Conservation (phyloP, 92 coral and sea anemone species). For the Palythoa heliodiscus region DNA sequence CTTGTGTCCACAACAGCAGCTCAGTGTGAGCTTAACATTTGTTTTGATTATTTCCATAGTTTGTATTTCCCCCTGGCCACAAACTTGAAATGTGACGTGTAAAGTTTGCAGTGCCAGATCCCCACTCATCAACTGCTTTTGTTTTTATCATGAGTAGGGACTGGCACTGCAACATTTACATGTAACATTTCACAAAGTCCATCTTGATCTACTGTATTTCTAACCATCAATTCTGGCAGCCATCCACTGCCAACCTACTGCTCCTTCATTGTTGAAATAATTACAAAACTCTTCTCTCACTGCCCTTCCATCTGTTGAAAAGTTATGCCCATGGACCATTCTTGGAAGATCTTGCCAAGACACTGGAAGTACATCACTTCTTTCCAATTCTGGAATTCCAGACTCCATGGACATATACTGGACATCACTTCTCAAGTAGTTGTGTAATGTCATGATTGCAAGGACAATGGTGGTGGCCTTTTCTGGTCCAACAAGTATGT, state of each 20-base stretch:
- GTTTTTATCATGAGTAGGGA: no score
- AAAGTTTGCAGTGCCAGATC: no score
- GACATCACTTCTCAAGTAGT: conserved; percentile 27
- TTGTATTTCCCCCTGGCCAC: no score
- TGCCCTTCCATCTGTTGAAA: conserved; percentile 38
- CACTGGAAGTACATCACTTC: conserved; percentile 1
- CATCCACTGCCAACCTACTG: conserved; percentile 45
- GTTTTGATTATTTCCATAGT: no score
- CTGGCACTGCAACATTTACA: no score
- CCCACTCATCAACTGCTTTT: no score
- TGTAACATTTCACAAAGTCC: background rate
- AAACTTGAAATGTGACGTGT: no score
- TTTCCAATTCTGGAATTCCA: conserved; percentile 36
- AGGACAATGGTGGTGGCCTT: conserved; percentile 38
- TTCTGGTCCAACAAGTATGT: conserved; percentile 12
- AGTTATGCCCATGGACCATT: conserved; percentile 28
- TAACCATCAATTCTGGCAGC: conserved; percentile 32
- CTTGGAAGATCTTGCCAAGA: conserved; percentile 34
- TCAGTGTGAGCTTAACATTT: no score
- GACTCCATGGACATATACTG: conserved; percentile 12
- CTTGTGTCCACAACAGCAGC: no score
- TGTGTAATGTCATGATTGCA: conserved; percentile 45
- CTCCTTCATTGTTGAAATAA: conserved; percentile 46
- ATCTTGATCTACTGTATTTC: background rate
- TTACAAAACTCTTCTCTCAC: conserved; percentile 44